phyloP scores from a whole-genome alignment of 2,888 invertebrate species.

The Euplexia lucipara region DNA sequence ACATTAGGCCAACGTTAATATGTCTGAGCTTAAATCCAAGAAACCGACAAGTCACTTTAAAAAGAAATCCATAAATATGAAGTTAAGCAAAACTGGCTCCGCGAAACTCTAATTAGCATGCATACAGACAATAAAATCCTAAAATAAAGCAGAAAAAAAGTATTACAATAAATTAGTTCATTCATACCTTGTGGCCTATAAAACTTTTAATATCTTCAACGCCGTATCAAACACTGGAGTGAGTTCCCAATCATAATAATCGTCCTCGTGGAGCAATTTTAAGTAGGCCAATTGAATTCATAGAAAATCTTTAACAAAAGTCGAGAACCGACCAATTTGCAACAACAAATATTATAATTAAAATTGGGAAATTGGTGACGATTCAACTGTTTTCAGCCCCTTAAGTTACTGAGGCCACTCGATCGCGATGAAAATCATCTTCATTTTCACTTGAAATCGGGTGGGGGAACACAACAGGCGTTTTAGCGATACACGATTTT shows the following conservation, averaged over 20 bases:
- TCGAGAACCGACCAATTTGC: slow-evolving; percentile 69
- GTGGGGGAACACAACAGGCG: slow-evolving; percentile 58
- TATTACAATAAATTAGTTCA: not conserved
- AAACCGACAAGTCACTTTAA: not conserved
- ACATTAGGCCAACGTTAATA: too few species aligned
- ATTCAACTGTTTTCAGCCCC: slow-evolving; percentile 76
- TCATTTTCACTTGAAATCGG: slow-evolving; percentile 74
- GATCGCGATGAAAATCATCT: slow-evolving; percentile 78
- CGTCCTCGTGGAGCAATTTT: slow-evolving; percentile 17
- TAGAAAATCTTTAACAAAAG: slow-evolving; percentile 64
- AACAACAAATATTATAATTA: slow-evolving; percentile 73
- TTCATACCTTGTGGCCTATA: not conserved
- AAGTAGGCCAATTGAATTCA: slow-evolving; percentile 63
- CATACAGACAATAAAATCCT: slow-evolving; percentile 1
- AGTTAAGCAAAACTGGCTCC: not conserved
- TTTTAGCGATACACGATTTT: not conserved
- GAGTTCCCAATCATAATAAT: slow-evolving; percentile 9
- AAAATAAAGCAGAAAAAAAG: slow-evolving; percentile 6
- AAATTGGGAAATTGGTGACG: slow-evolving; percentile 75
- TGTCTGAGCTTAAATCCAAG: not conserved
- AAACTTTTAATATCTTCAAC: not conserved
- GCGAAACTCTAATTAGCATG: slow-evolving; percentile 5
- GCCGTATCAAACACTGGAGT: not conserved
- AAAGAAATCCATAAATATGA: not conserved
- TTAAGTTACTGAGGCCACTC: slow-evolving; percentile 72